Evolutionary conservation across 2,113 vertebrate genomes (phyloP).

Genomic region (Hemibagrus wyckioides): DNA sequence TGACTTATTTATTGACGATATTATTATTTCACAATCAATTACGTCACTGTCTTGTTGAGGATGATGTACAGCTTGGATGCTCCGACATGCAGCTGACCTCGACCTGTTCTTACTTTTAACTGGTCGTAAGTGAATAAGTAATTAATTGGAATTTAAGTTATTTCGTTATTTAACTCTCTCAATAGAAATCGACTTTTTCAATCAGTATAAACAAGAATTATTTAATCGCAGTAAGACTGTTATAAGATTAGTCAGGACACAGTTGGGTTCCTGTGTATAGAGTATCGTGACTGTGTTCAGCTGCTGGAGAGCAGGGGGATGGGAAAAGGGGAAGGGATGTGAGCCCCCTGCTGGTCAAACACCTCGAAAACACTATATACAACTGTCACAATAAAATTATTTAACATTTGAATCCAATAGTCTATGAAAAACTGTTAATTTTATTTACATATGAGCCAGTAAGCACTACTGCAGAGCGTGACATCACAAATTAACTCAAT

Average conservation of each 20-base stretch:
- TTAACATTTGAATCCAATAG: background rate
- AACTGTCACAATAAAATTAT: background rate
- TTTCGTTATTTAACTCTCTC: background rate
- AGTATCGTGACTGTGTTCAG: background rate
- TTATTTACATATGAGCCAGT: background rate
- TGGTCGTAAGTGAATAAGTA: background rate
- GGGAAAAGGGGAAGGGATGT: background rate
- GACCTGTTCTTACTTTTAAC: background rate
- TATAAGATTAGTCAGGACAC: background rate
- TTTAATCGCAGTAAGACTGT: background rate
- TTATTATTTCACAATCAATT: background rate
- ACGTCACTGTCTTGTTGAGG: background rate
- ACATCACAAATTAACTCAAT: no score
- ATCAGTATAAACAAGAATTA: background rate
- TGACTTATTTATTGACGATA: no score
- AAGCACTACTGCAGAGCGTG: background rate
- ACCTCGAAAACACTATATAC: background rate
- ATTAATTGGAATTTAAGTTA: background rate
- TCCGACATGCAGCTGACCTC: background rate
- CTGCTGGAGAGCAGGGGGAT: background rate
- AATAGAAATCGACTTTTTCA: background rate
- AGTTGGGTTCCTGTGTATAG: background rate
- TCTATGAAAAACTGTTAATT: background rate
- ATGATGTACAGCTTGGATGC: background rate
- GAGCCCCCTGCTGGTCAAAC: background rate